phyloP scores from a whole-genome alignment of 2,888 invertebrate genomes.

The Caenorhabditis virilis region DNA sequence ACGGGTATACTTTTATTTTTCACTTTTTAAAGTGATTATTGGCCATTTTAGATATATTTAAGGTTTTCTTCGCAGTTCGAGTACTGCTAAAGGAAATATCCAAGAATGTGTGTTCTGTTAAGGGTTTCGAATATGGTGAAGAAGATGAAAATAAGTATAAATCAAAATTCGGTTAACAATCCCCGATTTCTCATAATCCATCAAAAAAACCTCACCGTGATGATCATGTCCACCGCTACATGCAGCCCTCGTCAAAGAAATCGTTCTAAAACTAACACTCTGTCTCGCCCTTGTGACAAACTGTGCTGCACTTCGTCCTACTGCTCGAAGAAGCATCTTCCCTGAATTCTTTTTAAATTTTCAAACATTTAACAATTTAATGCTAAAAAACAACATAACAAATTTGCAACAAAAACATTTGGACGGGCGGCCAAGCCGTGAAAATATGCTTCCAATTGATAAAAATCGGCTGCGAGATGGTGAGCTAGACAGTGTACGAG shows the following conservation, averaged over 20 bases:
- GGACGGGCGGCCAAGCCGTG: slow-evolving; percentile 26
- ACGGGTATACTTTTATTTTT: no score
- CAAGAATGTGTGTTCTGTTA: no score
- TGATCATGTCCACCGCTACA: slow-evolving; percentile 40
- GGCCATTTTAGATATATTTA: no score
- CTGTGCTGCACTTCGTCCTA: slow-evolving; percentile 17
- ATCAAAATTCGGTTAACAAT: background rate
- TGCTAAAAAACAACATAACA: background rate
- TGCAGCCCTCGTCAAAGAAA: slow-evolving; percentile 20
- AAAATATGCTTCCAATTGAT: slow-evolving; percentile 34
- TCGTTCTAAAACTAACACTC: slow-evolving; percentile 16
- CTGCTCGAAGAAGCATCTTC: slow-evolving; percentile 30
- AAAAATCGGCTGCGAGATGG: slow-evolving; percentile 6
- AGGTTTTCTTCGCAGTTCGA: no score
- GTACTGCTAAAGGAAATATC: no score
- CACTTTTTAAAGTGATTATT: no score
- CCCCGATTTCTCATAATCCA: background rate
- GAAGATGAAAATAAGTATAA: background rate
- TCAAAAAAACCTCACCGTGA: slow-evolving; percentile 17
- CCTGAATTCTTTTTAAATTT: background rate
- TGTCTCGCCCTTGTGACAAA: slow-evolving; percentile 16
- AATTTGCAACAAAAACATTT: slow-evolving; percentile 1
- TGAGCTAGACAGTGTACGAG: no score
- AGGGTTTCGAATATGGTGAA: no score
- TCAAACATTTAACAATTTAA: background rate